A percentile compares a stretch with the other conserved stretches of the same genome.
phyloP scores from a whole-genome alignment of 2,888 invertebrate species.

The Microplitis manilae region DNA sequence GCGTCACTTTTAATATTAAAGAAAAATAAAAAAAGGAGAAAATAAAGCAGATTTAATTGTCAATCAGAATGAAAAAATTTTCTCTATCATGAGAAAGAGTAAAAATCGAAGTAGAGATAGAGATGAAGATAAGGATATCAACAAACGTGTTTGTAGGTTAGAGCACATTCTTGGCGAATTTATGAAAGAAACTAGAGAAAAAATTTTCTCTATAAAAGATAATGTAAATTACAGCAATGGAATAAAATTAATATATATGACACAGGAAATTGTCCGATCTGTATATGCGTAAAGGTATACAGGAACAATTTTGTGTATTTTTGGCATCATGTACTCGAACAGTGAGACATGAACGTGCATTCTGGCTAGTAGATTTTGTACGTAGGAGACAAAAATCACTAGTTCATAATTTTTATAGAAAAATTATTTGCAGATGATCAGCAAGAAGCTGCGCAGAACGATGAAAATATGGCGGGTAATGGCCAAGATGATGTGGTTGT shows the following conservation, averaged over 20 bases:
- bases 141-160: slow-evolving; percentile 1
- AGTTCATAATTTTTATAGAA: slow-evolving; percentile 33
- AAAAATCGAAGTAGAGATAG: neutral
- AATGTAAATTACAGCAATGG: neutral
- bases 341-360: slow-evolving; percentile 42
- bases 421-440: neutral
- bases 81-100: neutral
- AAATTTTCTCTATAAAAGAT: neutral
- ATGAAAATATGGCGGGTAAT: neutral
- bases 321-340: neutral
- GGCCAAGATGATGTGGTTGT: neutral
- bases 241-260: neutral
- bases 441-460: neutral
- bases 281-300: neutral
- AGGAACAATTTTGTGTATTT: neutral
- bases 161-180: neutral
- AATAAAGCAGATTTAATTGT: neutral
- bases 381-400: slow-evolving; percentile 48
- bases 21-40: neutral
- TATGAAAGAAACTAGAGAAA: neutral
- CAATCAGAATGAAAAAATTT: neutral
- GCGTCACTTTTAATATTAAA: neutral
- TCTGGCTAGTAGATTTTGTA: slow-evolving; percentile 47
- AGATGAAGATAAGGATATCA: neutral
- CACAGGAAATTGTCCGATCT: neutral